Evolutionary conservation across 2,113 vertebrate species (phyloP).

Genomic region (Microtus ochrogaster): DNA sequence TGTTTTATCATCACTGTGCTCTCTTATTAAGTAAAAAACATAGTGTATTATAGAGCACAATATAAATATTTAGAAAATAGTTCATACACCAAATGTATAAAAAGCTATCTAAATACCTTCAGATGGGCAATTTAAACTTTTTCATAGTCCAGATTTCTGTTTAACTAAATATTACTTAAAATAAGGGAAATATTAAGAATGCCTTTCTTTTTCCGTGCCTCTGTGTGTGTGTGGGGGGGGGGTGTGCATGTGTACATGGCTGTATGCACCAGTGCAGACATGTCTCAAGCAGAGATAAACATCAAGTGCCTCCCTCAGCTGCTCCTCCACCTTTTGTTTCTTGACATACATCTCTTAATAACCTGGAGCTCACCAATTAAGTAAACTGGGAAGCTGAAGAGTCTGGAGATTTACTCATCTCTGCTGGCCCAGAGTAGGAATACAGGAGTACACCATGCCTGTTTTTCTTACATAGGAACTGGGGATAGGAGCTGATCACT

Average conservation of each 20-base stretch:
- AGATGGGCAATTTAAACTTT: neutral
- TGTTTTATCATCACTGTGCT: neutral
- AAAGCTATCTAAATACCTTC: neutral
- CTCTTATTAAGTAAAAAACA: conserved; percentile 41
- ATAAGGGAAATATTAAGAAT: neutral
- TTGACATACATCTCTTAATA: neutral
- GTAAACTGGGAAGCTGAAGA: neutral
- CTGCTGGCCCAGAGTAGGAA: neutral
- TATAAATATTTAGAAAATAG: neutral
- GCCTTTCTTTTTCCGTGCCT: neutral
- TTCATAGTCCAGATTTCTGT: neutral
- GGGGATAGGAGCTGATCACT: neutral
- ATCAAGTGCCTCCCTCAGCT: neutral
- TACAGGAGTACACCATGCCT: neutral
- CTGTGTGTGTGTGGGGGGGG: neutral
- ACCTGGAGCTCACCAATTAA: neutral
- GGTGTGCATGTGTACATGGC: neutral
- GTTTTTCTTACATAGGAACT: neutral
- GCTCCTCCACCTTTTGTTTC: neutral
- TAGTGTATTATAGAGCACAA: neutral
- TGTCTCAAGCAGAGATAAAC: neutral
- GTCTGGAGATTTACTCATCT: neutral
- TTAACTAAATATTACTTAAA: conserved; percentile 45
- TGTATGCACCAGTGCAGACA: neutral
- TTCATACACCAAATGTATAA: neutral